Base-by-base conservation (phyloP, 1,140 invertebrate genomes). In the Cherax quadricarinatus region DNA sequence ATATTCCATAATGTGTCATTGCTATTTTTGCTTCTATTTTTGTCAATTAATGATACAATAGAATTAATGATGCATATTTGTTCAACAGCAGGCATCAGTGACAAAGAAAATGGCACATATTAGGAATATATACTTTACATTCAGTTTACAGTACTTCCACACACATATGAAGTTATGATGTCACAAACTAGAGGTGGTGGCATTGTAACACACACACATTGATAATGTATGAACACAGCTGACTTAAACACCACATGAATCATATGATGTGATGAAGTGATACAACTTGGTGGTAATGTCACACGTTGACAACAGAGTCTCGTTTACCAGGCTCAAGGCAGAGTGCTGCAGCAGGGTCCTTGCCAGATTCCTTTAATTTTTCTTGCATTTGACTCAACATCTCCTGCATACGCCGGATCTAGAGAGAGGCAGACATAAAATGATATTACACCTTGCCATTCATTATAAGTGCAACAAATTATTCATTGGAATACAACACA, bases 341-440 rank as follows among this genome's bases (percentile, higher is more conserved):
- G 14, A 89, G 89, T 18, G 89, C 82, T 10, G 83, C 87, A 16
- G 86, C 80, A 0, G 86, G 89, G 49, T 93, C 93, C 78, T 97
- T 96, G 94, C 97, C 97, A 88, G 97, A 97, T 92, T 97, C 97
- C 95, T 98, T 98, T 60, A 99, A 96, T 95, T 99, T 98, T 94
- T 98, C 98, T 96, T 99, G 98, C 98, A 99, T 99, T 95, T 98
- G 98, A 60, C 97, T 97, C 87, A 99, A 96, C 97, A 99, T 99
- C 95, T 99, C 98, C 95, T 99, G 98, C 98, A 98, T 98, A 94
- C 98, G 96, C 94, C 98, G 97, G 94, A 98, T 98, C 97, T 98
- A 95, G 94, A 93, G 94, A 86, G 57, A n/a, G 53, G 30, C 16
- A 73, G 89, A 85, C 30, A 41, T 41, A 73, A 57, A 57, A 57